Conservation (phyloP, 2,797 vertebrate genomes). For the Sitta carolinensis region DNA sequence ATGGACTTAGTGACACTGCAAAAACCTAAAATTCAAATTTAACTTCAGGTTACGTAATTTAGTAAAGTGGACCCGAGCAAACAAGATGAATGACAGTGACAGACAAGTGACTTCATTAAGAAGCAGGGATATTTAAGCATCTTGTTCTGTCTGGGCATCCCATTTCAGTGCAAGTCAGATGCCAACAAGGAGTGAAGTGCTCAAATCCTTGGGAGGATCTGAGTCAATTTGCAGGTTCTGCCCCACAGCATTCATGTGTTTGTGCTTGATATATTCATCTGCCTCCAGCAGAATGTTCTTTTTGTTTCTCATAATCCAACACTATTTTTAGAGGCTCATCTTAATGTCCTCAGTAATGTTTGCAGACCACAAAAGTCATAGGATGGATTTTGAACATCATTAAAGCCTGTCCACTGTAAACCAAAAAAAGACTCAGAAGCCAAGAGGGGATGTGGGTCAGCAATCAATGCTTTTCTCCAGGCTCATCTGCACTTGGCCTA, state of each 20-base stretch:
- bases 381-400: slow-evolving; percentile 28
- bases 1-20: not conserved
- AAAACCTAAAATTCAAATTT: not conserved
- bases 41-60: not conserved
- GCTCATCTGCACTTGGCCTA: not conserved
- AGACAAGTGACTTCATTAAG: not conserved
- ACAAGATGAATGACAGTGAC: not conserved
- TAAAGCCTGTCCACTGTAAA: slow-evolving; percentile 3
- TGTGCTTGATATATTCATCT: not conserved
- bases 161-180: not conserved
- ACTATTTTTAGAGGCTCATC: slow-evolving; percentile 12
- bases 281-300: not conserved
- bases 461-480: not conserved
- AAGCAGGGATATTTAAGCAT: not conserved
- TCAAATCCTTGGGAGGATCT: not conserved
- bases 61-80: not conserved
- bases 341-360: not conserved
- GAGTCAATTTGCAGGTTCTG: not conserved
- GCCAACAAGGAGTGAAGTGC: not conserved
- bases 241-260: not conserved
- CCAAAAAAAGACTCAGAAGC: slow-evolving; percentile 2
- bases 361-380: not conserved
- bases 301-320: not conserved
- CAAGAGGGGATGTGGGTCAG: slow-evolving; percentile 9
- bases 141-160: not conserved